A percentile compares a stretch with the other conserved stretches of the same genome.
These are phyloP conservation scores for Drosophila pseudotalamancana DNA, from an alignment of 2,888 invertebrate genomes.

Conservation along the genomic window DNA sequence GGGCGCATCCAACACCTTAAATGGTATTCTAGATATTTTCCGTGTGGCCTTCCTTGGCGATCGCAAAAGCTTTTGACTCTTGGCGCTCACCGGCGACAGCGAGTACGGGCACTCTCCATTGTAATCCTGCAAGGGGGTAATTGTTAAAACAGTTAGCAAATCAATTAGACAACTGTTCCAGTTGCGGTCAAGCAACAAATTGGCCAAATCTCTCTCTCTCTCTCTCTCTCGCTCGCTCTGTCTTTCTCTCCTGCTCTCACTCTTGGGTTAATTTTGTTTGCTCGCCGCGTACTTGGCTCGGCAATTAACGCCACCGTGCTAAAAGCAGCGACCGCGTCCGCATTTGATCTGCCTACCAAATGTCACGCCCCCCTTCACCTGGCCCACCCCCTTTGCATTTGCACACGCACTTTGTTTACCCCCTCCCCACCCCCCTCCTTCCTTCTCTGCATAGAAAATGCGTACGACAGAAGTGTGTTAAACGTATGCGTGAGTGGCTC, in stretches of 20 bases:
- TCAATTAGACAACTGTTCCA: conserved; percentile 45
- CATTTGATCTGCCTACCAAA: conserved; percentile 27
- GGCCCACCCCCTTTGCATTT: conserved; percentile 31
- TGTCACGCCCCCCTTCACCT: neutral
- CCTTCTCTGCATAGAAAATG: conserved; percentile 61
- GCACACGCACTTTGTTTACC: conserved; percentile 60
- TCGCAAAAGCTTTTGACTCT: conserved; percentile 96
- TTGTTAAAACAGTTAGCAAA: neutral
- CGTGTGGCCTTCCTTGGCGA: conserved; percentile 99
- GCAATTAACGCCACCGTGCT: conserved; percentile 70
- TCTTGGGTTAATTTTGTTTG: conserved; percentile 43
- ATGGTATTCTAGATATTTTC: conserved; percentile 99
- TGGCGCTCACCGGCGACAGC: conserved; percentile 96
- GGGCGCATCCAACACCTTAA: conserved; percentile 88
- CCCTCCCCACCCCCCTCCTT: conserved; percentile 9
- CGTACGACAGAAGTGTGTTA: conserved; percentile 71
- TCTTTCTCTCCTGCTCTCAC: neutral
- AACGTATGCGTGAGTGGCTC: conserved; percentile 51
- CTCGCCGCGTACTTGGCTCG: conserved; percentile 68
- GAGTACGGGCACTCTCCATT: conserved; percentile 95
- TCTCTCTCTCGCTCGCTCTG: neutral
- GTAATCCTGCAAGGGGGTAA: conserved; percentile 87
- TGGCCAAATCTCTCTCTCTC: conserved; percentile 28
- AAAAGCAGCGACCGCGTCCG: conserved; percentile 62
- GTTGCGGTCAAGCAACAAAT: conserved; percentile 59